These are phyloP conservation scores for Laothoe populi DNA, from an alignment of 2,888 invertebrate species.

Conservation along the genomic window DNA sequence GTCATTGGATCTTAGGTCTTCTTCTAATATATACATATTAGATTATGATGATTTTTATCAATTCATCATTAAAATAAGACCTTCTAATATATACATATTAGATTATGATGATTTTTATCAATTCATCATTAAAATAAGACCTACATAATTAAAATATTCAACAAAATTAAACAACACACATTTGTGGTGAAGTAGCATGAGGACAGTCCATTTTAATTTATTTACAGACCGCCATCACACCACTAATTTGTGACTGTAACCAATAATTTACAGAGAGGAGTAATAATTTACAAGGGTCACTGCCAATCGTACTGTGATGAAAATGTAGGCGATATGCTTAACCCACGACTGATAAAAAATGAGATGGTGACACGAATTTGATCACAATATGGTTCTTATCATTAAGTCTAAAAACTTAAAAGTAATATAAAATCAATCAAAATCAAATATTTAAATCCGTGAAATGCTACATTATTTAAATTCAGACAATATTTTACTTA, in stretches of 20 bases:
- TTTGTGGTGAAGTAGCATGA: constrained; percentile 3
- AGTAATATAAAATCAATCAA: too few species aligned
- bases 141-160: background rate
- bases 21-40: too few species aligned
- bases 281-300: constrained; percentile 33
- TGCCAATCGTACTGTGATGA: constrained; percentile 38
- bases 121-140: background rate
- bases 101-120: background rate
- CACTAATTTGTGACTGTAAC: constrained; percentile 36
- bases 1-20: too few species aligned
- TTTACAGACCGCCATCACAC: constrained; percentile 32
- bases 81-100: too few species aligned
- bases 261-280: constrained; percentile 38
- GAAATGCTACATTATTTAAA: too few species aligned
- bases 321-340: background rate
- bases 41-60: background rate
- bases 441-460: too few species aligned
- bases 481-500: too few species aligned
- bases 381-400: too few species aligned
- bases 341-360: too few species aligned
- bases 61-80: background rate
- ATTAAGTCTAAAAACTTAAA: too few species aligned
- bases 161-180: background rate
- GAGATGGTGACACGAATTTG: too few species aligned
- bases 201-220: constrained; percentile 24